Conservation (phyloP, 2,888 invertebrate species). For the Aproaerema taeniolella region DNA sequence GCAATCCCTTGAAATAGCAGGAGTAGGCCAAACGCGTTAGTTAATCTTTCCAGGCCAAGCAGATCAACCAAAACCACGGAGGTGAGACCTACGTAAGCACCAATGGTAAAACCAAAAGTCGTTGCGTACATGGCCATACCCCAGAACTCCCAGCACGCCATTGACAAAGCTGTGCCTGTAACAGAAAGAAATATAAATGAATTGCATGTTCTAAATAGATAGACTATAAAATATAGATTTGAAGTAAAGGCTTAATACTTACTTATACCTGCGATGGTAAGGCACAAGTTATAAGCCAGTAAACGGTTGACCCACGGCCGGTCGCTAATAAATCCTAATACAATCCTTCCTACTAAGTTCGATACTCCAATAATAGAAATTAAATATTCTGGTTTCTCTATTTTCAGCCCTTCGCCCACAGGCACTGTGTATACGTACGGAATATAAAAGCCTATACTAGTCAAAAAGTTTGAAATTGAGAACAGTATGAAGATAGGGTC, state of each 20-base stretch:
- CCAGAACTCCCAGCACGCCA: constrained; percentile 84
- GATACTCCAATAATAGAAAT: constrained; percentile 90
- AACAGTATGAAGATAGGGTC: constrained; percentile 94
- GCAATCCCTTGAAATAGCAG: constrained; percentile 96
- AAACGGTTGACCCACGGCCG: constrained; percentile 95
- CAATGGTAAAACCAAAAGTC: constrained; percentile 93
- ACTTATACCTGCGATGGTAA: constrained; percentile 93
- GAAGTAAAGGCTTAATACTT: too few species aligned
- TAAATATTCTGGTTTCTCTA: constrained; percentile 82
- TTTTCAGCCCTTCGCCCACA: constrained; percentile 80
- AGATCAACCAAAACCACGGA: constrained; percentile 97
- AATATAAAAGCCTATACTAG: constrained; percentile 95
- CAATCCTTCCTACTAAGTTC: constrained; percentile 92
- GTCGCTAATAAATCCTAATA: constrained; percentile 92
- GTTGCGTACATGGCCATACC: constrained; percentile 86
- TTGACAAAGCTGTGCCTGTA: constrained; percentile 88
- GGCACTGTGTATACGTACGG: constrained; percentile 93
- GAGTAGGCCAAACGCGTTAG: constrained; percentile 96
- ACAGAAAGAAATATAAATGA: constrained; percentile 18
- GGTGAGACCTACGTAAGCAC: constrained; percentile 97
- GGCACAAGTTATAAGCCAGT: constrained; percentile 91
- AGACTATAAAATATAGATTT: background rate
- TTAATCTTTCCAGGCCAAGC: constrained; percentile 92
- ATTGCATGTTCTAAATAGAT: background rate
- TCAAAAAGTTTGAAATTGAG: constrained; percentile 94